Evolutionary conservation across 2,113 vertebrate species (phyloP).

Genomic region (Gorsachius goisagi): DNA sequence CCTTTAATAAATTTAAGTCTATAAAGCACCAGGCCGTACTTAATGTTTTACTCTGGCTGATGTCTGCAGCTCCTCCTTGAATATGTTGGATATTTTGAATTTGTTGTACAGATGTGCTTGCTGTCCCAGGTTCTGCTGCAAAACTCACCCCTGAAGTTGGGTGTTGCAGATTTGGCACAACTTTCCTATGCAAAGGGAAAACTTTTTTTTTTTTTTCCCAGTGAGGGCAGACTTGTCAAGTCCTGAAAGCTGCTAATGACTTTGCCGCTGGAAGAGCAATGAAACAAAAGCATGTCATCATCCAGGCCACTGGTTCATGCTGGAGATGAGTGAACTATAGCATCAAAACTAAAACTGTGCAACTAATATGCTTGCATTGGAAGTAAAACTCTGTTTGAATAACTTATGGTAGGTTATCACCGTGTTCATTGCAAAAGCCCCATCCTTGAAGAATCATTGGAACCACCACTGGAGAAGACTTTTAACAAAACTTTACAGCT

Average conservation of each 20-base stretch:
- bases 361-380: not conserved
- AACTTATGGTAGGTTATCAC: not conserved
- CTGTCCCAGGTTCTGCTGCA: not conserved
- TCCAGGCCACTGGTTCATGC: not conserved
- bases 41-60: not conserved
- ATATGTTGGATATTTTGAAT: not conserved
- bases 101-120: not conserved
- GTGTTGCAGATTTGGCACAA: not conserved
- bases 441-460: not conserved
- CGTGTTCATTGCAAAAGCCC: not conserved
- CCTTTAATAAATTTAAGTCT: not conserved
- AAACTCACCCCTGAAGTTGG: not conserved
- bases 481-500: not conserved
- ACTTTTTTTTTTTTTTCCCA: not conserved
- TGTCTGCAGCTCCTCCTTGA: accelerated
- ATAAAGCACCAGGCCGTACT: not conserved
- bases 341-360: not conserved
- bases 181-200: not conserved
- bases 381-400: not conserved
- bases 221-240: not conserved
- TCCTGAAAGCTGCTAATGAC: not conserved
- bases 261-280: not conserved
- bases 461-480: not conserved
- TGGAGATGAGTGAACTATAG: not conserved
- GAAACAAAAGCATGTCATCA: not conserved